Base-by-base conservation (phyloP, 2,888 invertebrate species). In the Drosophila parthenogenetica region DNA sequence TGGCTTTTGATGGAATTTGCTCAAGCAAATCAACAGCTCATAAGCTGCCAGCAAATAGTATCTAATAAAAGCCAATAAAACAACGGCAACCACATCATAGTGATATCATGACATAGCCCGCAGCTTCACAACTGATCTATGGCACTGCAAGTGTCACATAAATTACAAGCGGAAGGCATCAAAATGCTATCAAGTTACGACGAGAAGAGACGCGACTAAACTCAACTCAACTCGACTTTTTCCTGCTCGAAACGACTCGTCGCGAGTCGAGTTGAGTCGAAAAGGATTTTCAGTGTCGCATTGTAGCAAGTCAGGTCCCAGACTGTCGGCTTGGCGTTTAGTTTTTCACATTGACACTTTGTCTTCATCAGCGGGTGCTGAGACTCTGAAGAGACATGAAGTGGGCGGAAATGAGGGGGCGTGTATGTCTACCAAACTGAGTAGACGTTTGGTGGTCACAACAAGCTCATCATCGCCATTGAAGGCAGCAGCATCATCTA, bases 141-240 rank as follows among this genome's bases (percentile, higher is more conserved):
- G 77, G 65, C 69, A 72, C 74, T 85, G 88, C 88, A 85, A 85
- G 89, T 89, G 85, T 88, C 85, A 82, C 87, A 85, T 85, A 89
- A 85, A 85, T 89, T 89, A 88, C 85, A 77, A 85, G 72, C 83
- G 89, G 80, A 85, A 85, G 83, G 83, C 85, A 88, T 85, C 89
- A 89, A 85, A 84, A 84, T 70, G 88, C 80, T 84, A 82, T 87
- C 73, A 81, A 87, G 76, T 66, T 22, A 50, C 53, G 53, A 49
- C 32, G 40, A 61, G 61, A 29, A 65, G 40, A 49, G 57, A 43
- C 43, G 37, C 29, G n/a, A 50, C 63, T 48, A 16, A 10, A 65
- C 43, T 57, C 55, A 45, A 73, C 29, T 17, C 50, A 29, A 45
- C 43, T 50, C 43, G 22, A 22, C 22, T 22, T 22, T 22, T 22